Percentiles rank a stretch among this genome's conserved stretches.
phyloP scores from a whole-genome alignment of 1,140 invertebrate species.

The Dinothrombium tinctorium region DNA sequence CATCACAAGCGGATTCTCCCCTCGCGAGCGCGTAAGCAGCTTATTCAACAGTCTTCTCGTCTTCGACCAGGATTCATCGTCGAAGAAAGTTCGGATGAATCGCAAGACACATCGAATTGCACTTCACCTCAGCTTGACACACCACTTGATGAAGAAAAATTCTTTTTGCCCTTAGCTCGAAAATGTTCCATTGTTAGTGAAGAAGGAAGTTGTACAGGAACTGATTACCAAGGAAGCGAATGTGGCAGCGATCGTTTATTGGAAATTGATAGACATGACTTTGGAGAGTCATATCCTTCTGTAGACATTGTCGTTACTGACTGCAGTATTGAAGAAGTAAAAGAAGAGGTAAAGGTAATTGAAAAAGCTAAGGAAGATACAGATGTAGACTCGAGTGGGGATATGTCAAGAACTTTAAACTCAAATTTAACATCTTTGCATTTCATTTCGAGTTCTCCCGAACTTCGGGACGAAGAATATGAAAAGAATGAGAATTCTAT shows the following conservation, averaged over 20 bases:
- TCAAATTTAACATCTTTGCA: conserved; percentile 1
- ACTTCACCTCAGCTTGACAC: conserved; percentile 10
- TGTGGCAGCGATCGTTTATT: neutral
- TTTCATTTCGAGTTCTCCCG: conserved; percentile 11
- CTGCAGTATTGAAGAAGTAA: conserved; percentile 1
- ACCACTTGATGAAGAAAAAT: conserved; percentile 12
- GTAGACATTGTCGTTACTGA: conserved; percentile 12
- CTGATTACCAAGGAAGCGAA: conserved; percentile 8
- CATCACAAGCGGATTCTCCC: conserved; percentile 6
- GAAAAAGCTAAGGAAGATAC: conserved; percentile 3
- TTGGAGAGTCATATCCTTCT: neutral
- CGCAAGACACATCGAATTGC: neutral
- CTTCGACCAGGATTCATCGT: neutral
- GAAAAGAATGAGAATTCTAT: neutral
- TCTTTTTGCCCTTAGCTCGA: conserved; percentile 26
- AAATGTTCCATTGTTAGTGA: conserved; percentile 66
- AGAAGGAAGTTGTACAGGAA: conserved; percentile 38
- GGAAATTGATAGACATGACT: neutral
- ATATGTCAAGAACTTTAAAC: too few relatives aligned
- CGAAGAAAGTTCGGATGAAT: neutral
- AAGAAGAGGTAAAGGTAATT: neutral
- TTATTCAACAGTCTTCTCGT: conserved; percentile 2
- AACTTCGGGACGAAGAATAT: conserved; percentile 3
- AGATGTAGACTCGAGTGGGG: neutral
- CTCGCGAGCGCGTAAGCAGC: neutral